Conservation (phyloP, 2,797 vertebrate genomes). For the Bradypodion ventrale region DNA sequence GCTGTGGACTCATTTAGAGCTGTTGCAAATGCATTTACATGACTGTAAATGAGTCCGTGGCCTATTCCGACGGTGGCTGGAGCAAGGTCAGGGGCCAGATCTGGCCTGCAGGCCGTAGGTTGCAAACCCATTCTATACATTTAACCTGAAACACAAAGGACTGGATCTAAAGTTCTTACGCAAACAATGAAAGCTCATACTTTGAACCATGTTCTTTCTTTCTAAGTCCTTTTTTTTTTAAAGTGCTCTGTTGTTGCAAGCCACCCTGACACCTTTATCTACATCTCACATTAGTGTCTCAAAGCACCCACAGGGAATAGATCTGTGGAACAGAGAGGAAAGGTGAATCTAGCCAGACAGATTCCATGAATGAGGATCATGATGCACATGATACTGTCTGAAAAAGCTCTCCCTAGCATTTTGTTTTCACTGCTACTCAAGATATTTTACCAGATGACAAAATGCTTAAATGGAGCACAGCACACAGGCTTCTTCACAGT, state of each 20-base stretch:
- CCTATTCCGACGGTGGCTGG: too few relatives aligned
- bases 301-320: background rate
- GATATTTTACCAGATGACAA: background rate
- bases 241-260: background rate
- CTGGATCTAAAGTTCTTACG: background rate
- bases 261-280: background rate
- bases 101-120: too few relatives aligned
- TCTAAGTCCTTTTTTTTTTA: background rate
- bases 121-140: too few relatives aligned
- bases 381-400: background rate
- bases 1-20: too few relatives aligned
- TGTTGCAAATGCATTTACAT: too few relatives aligned
- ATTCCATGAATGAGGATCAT: background rate
- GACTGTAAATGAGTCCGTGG: too few relatives aligned
- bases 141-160: background rate
- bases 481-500: background rate
- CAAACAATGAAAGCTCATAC: background rate
- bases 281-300: background rate
- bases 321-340: background rate
- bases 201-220: background rate
- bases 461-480: background rate
- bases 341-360: background rate
- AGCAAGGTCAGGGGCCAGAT: too few relatives aligned
- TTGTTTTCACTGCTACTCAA: background rate
- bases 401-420: background rate